Percentiles rank a stretch among this genome's conserved stretches.
phyloP scores from a whole-genome alignment of 2,888 invertebrate genomes.

The Teinopalpus imperialis region DNA sequence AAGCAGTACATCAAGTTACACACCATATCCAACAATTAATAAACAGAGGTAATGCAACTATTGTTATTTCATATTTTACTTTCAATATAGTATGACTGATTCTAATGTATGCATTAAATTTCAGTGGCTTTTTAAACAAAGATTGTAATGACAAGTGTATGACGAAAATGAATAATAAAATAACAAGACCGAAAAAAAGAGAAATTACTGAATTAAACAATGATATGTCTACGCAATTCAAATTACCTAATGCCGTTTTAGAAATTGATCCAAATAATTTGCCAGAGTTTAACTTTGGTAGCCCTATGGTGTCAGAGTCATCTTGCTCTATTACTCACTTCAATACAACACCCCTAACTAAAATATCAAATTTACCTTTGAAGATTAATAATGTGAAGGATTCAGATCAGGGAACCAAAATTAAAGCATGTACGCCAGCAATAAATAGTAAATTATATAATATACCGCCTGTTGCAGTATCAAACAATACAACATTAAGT shows the following conservation, averaged over 20 bases:
- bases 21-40: slow-evolving; percentile 40
- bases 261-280: slow-evolving; percentile 57
- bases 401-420: not conserved
- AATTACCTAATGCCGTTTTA: slow-evolving; percentile 51
- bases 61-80: too few relatives aligned
- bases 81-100: too few relatives aligned
- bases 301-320: slow-evolving; percentile 20
- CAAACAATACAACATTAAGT: too few relatives aligned
- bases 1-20: slow-evolving; percentile 62
- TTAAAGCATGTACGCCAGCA: too few relatives aligned
- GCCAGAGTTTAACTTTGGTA: slow-evolving; percentile 53
- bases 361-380: slow-evolving; percentile 22
- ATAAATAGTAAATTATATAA: too few relatives aligned
- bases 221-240: slow-evolving; percentile 38
- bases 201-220: slow-evolving; percentile 33
- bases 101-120: too few relatives aligned
- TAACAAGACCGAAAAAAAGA: slow-evolving; percentile 46
- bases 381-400: slow-evolving; percentile 32
- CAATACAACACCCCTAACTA: slow-evolving; percentile 7
- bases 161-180: slow-evolving; percentile 53
- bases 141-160: slow-evolving; percentile 38
- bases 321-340: slow-evolving; percentile 15
- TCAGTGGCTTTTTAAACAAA: not conserved
- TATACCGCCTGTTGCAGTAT: too few relatives aligned
- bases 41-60: slow-evolving; percentile 30